Evolutionary conservation across 2,113 vertebrate genomes (phyloP).

Genomic region (Ariopsis seemanni): DNA sequence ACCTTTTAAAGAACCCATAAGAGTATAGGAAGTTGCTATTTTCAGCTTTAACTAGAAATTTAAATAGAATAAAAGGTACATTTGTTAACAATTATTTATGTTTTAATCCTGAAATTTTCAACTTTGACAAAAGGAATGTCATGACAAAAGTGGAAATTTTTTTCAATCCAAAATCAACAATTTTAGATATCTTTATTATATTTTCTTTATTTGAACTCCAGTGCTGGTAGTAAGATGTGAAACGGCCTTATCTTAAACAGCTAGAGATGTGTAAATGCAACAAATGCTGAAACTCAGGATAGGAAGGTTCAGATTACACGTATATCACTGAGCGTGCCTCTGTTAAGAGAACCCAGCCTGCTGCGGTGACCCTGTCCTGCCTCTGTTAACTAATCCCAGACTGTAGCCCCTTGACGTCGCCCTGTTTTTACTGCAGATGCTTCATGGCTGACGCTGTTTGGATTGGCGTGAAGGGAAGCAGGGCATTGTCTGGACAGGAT

Average conservation of each 20-base stretch:
- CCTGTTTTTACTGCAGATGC: conserved; percentile 52
- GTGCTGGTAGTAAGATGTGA: neutral
- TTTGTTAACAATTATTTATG: neutral
- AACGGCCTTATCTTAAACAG: neutral
- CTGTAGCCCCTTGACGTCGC: conserved; percentile 8
- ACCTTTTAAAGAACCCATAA: neutral
- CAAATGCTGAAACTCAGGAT: conserved; percentile 10
- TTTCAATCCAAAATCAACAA: neutral
- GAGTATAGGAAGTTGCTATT: neutral
- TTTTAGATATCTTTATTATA: too few relatives aligned
- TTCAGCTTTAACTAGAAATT: neutral
- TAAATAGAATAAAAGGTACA: neutral
- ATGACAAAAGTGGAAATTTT: neutral
- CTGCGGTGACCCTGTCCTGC: conserved; percentile 48
- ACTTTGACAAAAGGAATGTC: neutral
- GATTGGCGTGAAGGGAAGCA: conserved; percentile 70
- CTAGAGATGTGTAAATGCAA: neutral
- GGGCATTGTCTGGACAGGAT: conserved; percentile 79
- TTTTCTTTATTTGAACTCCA: neutral
- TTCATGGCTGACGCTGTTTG: conserved; percentile 64
- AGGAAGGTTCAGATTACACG: conserved; percentile 41
- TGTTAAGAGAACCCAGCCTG: conserved; percentile 22
- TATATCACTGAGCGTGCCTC: conserved; percentile 29
- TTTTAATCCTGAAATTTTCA: neutral
- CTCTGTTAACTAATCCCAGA: conserved; percentile 57